Base-by-base conservation (phyloP, 2,113 vertebrate genomes). In the Etheostoma spectabile region DNA sequence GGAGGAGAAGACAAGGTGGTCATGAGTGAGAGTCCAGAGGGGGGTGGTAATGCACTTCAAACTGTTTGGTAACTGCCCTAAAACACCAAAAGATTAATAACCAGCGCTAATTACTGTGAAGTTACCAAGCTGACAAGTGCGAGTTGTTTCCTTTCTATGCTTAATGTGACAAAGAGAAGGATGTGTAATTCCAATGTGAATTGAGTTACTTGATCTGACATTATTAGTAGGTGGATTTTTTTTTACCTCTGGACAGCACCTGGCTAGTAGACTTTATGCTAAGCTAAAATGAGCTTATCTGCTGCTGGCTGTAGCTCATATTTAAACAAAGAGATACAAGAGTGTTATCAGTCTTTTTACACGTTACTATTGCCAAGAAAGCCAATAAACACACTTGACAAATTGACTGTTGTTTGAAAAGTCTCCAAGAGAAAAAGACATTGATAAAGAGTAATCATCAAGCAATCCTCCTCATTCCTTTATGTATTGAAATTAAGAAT, bases 1-100 rank as follows among this genome's bases (percentile, higher is more conserved):
- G 83, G 0, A 18, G 69, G 77, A 91, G 51, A 65, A 33, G 0
- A 87, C 12, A 51, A 30, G 2, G n/a, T 53, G 56, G 19, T 63
- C 5, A 67, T 22, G 11, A 82, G 16, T 35, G 33, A 52, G 19
- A 66, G 55, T 18, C 55, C 48, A 55, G 33, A 38, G 12, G 35
- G 16, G 4, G 24, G 52, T 56, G 56, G 48, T 48, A 4, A 5
- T 52, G 21, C 30, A 42, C 11, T 3, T 49, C 3, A 22, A 48
- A 33, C 27, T 3, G n/a, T 18, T 51, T 24, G 27, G 14, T 51
- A 19, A 73, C 22, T 57, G 52, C n/a, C 35, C 16, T 24, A 8
- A 60, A 68, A 67, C 62, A 66, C 6, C 11, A 35, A 2, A 11
- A 45, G 30, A 64, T 15, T 6, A 64, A 56, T 1, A 10, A 46